These are phyloP conservation scores for Diplazon laetatorius DNA, from an alignment of 2,888 invertebrate species.

Conservation along the genomic window DNA sequence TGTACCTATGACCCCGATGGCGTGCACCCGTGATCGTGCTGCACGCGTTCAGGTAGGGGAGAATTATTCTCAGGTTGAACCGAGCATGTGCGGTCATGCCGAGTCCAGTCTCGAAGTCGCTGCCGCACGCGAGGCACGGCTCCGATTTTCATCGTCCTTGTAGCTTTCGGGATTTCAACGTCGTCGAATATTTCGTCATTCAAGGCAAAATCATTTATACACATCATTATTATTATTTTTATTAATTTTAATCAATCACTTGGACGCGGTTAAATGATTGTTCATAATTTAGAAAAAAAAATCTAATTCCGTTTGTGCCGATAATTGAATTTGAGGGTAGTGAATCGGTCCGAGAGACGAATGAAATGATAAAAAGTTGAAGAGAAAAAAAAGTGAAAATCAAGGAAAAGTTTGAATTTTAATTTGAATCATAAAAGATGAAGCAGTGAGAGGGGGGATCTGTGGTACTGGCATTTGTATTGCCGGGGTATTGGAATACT, in stretches of 20 bases:
- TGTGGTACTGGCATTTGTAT: background rate
- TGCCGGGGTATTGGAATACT: constrained; percentile 60
- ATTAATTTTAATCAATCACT: too few species aligned
- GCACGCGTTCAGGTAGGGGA: constrained; percentile 60
- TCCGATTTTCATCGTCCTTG: constrained; percentile 32
- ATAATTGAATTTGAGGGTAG: constrained; percentile 46
- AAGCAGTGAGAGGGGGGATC: constrained; percentile 9
- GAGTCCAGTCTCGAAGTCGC: constrained; percentile 75
- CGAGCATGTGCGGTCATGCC: constrained; percentile 68
- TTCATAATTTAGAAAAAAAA: too few species aligned
- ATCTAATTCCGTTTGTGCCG: too few species aligned
- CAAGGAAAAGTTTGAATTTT: too few species aligned
- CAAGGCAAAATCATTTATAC: too few species aligned
- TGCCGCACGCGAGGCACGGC: constrained; percentile 66
- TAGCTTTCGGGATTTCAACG: constrained; percentile 9
- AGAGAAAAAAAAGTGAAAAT: constrained; percentile 15
- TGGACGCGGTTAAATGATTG: too few species aligned
- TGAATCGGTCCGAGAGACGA: constrained; percentile 16
- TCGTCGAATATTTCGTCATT: background rate
- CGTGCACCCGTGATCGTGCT: background rate
- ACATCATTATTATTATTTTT: too few species aligned
- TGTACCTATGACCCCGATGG: background rate
- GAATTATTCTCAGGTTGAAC: constrained; percentile 56
- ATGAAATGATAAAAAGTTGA: background rate
- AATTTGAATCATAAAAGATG: too few species aligned